Evolutionary conservation across 2,797 vertebrate genomes (phyloP).

Genomic region (Fistularia tabacaria): DNA sequence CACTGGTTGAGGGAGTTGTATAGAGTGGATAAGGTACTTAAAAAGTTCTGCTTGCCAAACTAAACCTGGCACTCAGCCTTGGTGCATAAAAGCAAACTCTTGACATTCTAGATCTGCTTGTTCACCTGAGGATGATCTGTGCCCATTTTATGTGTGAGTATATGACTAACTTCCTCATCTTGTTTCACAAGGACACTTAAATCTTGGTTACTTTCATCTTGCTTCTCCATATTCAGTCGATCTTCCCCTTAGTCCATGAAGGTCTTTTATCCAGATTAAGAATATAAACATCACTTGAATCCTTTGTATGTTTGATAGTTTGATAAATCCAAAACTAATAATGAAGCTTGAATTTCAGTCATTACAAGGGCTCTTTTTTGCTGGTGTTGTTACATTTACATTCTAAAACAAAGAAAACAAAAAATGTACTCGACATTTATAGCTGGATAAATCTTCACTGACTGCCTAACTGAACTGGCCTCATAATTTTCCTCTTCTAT

Average conservation of each 20-base stretch:
- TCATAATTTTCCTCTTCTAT: constrained; percentile 5
- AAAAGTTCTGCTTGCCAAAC: constrained; percentile 67
- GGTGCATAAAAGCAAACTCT: constrained; percentile 87
- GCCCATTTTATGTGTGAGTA: constrained; percentile 99
- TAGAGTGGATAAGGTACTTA: neutral
- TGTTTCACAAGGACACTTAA: constrained; percentile 34
- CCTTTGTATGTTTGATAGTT: too few species aligned
- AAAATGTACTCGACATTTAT: too few species aligned
- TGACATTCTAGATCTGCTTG: constrained; percentile 96
- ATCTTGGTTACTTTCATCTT: constrained; percentile 24
- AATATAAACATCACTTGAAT: too few species aligned
- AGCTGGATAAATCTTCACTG: constrained; percentile 67
- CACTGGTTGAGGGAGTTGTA: too few species aligned
- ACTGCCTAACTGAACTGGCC: constrained; percentile 32
- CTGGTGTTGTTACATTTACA: too few species aligned
- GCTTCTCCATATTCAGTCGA: constrained; percentile 11
- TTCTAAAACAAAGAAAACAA: too few species aligned
- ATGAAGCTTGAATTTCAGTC: too few species aligned
- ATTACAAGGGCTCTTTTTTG: too few species aligned
- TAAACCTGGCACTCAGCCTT: constrained; percentile 77
- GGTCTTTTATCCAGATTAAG: constrained; percentile 60
- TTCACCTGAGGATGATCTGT: constrained; percentile 91
- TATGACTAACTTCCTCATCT: constrained; percentile 76
- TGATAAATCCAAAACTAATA: too few species aligned
- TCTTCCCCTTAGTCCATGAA: constrained; percentile 35